Percentiles rank a stretch among this genome's conserved stretches.
phyloP scores from a whole-genome alignment of 2,888 invertebrate species.

The Polietes domitor region DNA sequence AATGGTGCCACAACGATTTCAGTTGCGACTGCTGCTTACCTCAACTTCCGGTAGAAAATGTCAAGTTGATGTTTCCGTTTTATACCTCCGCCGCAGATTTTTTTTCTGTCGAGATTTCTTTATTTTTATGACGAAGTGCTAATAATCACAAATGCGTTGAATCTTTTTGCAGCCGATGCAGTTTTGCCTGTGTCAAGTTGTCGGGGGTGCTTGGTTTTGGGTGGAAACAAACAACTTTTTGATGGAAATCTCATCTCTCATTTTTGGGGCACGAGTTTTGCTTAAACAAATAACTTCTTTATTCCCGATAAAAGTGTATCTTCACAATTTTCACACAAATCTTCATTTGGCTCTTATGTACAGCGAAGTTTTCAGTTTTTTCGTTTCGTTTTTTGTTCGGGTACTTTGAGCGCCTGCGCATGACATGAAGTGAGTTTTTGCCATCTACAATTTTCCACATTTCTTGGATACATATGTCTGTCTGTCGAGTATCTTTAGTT shows the following conservation, averaged over 20 bases:
- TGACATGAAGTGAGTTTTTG: neutral
- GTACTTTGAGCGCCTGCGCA: conserved; percentile 55
- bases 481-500: conserved; percentile 37
- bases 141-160: conserved; percentile 40
- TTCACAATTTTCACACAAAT: conserved; percentile 25
- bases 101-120: conserved; percentile 37
- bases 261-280: neutral
- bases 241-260: neutral
- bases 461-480: conserved; percentile 12
- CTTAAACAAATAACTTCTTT: neutral
- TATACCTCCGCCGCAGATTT: conserved; percentile 13
- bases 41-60: conserved; percentile 76
- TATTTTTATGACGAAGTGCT: conserved; percentile 22
- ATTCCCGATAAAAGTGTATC: conserved; percentile 12
- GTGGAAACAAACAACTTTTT: neutral
- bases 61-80: conserved; percentile 78
- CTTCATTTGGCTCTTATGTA: neutral
- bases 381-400: conserved; percentile 6
- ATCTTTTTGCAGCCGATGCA: conserved; percentile 51
- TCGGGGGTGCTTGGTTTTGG: conserved; percentile 6
- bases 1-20: conserved; percentile 22
- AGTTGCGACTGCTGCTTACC: conserved; percentile 57
- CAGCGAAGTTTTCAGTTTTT: neutral
- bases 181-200: conserved; percentile 10
- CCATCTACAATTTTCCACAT: neutral